Evolutionary conservation across 2,113 vertebrate genomes (phyloP), one percentile per base, ranked within the genome.

Genomic region (Syngnathus scovelli): DNA sequence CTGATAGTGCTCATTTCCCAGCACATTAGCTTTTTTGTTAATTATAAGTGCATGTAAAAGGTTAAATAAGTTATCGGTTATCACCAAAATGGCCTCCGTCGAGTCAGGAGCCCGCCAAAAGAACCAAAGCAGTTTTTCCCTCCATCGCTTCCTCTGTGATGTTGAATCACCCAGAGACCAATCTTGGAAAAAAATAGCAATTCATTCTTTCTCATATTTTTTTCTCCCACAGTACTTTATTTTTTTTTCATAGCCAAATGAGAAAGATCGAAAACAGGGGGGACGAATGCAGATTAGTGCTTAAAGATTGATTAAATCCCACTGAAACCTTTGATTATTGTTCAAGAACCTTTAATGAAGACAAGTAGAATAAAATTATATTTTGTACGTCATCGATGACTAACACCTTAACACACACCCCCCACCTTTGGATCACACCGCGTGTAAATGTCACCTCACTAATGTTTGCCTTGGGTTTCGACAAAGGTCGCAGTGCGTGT

Each of bases 141-240:
- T 43, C 49, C 39, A 55, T 66, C 68, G 61, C 61, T 49, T 52
- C 33, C 15, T 54, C 67, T 8, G 39, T 68, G 77, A 75, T 83
- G 78, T 83, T 86, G 81, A 88, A 76, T 86, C 85, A 85, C 78
- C 78, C 71, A 44, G 67, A 82, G 68, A 80, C 79, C 86, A 85
- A 87, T 88, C 80, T 82, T 66, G 70, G 74, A 80, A 86, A 88
- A 33, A 85, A 87, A 85, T 70, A 77, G 68, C 76, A 70, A 88
- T 88, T 82, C 83, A 75, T 75, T 75, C 72, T 83, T 76, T 62
- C 65, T 67, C 18, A 11, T 63, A 9, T 18, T 10, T 68, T 75
- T 64, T 70, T 41, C 46, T 55, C 69, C 62, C 71, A 72, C 75
- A 70, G 60, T 75, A 78, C 77, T 78, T 63, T 83, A 72, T 86